These are phyloP conservation scores for Empidonax traillii DNA, from an alignment of 2,113 vertebrate species.

Conservation along the genomic window DNA sequence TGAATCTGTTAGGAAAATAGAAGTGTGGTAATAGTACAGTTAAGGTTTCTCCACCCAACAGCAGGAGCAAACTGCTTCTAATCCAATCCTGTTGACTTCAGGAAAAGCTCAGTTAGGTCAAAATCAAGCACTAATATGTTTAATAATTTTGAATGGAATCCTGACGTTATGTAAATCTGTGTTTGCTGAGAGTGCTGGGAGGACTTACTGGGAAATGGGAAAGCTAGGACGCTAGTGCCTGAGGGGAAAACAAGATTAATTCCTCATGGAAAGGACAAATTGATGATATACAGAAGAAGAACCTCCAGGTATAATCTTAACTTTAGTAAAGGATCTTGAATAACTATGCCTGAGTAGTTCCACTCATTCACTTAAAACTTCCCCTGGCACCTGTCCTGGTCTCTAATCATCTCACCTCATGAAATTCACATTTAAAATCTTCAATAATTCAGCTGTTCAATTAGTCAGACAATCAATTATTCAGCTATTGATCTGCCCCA, in stretches of 20 bases:
- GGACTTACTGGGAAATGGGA: neutral
- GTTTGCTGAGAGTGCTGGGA: neutral
- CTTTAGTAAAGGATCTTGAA: neutral
- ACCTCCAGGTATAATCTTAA: neutral
- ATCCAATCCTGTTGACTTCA: neutral
- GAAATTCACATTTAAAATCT: slow-evolving; percentile 25
- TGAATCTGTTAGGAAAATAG: neutral
- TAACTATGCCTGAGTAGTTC: neutral
- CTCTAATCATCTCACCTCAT: neutral
- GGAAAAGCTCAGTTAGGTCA: neutral
- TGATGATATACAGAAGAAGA: neutral
- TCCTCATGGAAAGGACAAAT: neutral
- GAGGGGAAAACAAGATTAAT: neutral
- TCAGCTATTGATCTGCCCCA: slow-evolving; percentile 19
- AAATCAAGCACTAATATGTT: neutral
- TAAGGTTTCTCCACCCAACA: neutral
- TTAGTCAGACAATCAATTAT: slow-evolving; percentile 27
- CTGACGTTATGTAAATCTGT: neutral
- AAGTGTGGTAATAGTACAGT: neutral
- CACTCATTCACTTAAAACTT: neutral
- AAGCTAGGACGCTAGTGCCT: neutral
- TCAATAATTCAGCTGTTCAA: slow-evolving; percentile 52
- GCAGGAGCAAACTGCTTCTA: neutral
- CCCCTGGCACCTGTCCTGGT: neutral
- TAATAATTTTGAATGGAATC: neutral